Base-by-base conservation (phyloP, 2,888 invertebrate genomes). In the Latrodectus hesperus region DNA sequence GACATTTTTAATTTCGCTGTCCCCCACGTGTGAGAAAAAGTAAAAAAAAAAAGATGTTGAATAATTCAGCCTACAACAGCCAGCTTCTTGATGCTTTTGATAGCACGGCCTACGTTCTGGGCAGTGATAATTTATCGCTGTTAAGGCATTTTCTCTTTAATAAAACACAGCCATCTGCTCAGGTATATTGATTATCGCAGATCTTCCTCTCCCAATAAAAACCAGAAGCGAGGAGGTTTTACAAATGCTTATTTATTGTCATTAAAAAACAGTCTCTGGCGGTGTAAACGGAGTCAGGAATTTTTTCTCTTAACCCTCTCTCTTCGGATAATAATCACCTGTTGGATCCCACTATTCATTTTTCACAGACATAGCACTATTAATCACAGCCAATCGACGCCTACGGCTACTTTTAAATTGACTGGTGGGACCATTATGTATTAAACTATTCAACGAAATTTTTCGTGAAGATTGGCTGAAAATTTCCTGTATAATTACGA, bases 241-340 rank as follows among this genome's bases (percentile, higher is more conserved):
- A 71, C 64, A 22, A 70, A 83, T 83, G 83, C 83, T 83, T 75
- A 83, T 83, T 83, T 83, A 83, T 75, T 83, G 76, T 76, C 83
- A 76, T 83, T 83, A 83, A 83, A 83, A 83, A 76, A 83, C 76
- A 76, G 60, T 76, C 83, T 64, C 70, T 26, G 60, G 68, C 53
- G 76, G 75, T 73, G 49, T 51, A 60, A 55, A 51, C 72, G 73
- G 52, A 83, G 38, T 70, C 70, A 12, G n/a, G 8, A 60, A 16
- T 60, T 60, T 60, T 60, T 49, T 49, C 22, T 83, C 64, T 68
- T 49, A 74, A 75, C 71, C 53, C 70, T 76, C 73, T 76, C 75
- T 64, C 55, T 76, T 52, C 60, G 60, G 70, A 60, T 83, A 83
- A 83, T 83, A 83, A 83, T 83, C 83, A 83, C 83, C 70, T 83